Conservation (phyloP, 1,140 invertebrate genomes). For the Gryon sp. region DNA sequence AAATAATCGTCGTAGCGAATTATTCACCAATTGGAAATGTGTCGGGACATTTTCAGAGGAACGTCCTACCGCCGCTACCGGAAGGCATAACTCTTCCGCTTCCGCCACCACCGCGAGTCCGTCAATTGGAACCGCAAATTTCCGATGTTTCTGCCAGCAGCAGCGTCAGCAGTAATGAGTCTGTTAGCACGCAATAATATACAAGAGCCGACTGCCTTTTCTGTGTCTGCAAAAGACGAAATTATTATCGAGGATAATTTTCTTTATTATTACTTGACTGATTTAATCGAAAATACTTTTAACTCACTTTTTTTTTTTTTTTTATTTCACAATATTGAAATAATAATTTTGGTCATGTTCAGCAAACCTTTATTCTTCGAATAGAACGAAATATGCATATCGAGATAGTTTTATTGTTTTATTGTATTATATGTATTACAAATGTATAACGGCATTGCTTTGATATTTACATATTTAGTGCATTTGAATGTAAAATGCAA, state of each 20-base stretch:
- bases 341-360: too few species aligned
- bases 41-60: conserved; percentile 86
- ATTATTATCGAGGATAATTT: conserved; percentile 51
- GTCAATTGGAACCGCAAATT: conserved; percentile 54
- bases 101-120: conserved; percentile 66
- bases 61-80: conserved; percentile 86
- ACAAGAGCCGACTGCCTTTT: conserved; percentile 71
- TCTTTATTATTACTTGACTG: too few species aligned
- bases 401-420: too few species aligned
- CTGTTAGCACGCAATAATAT: conserved; percentile 73
- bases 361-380: too few species aligned
- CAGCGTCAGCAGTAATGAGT: conserved; percentile 68
- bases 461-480: too few species aligned
- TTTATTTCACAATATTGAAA: too few species aligned
- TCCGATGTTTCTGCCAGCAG: conserved; percentile 71
- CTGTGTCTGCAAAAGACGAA: conserved; percentile 70
- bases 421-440: too few species aligned
- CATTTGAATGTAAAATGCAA: too few species aligned
- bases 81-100: conserved; percentile 79
- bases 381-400: too few species aligned
- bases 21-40: conserved; percentile 90
- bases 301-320: too few species aligned
- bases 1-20: conserved; percentile 89
- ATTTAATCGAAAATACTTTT: too few species aligned
- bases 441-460: too few species aligned